A percentile compares a stretch with the other conserved stretches of the same genome.
Evolutionary conservation across 1,140 invertebrate species (phyloP).

Genomic region (Aphelinus atriplicis): DNA sequence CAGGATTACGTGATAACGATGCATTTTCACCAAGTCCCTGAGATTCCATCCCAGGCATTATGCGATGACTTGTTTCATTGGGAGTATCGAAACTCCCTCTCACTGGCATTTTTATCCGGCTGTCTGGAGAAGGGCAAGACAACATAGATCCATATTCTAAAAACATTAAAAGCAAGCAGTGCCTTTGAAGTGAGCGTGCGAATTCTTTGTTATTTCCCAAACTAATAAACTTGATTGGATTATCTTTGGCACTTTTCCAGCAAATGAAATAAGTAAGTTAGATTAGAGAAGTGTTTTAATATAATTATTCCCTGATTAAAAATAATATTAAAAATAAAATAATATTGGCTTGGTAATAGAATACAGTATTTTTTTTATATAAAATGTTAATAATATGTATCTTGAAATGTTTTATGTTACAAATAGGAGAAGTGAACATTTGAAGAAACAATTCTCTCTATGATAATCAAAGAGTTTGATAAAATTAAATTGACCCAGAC

Average conservation of each 20-base stretch:
- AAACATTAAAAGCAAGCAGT: slow-evolving; percentile 48
- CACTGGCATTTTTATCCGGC: slow-evolving; percentile 49
- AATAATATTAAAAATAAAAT: slow-evolving; percentile 2
- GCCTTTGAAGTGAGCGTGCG: slow-evolving; percentile 27
- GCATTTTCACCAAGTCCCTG: slow-evolving; percentile 53
- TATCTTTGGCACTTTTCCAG: too few relatives aligned
- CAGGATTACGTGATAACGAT: slow-evolving; percentile 48
- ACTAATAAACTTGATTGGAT: background rate
- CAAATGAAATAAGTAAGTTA: background rate
- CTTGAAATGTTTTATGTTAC: too few relatives aligned
- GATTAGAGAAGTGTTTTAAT: background rate
- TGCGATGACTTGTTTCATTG: slow-evolving; percentile 51
- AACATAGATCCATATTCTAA: slow-evolving; percentile 66
- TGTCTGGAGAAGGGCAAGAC: slow-evolving; percentile 60
- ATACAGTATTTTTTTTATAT: too few relatives aligned
- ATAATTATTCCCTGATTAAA: background rate
- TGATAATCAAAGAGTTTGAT: too few relatives aligned
- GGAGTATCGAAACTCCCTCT: slow-evolving; percentile 42
- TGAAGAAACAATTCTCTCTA: too few relatives aligned
- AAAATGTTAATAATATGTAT: too few relatives aligned
- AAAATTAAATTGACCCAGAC: too few relatives aligned
- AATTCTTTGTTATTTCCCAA: background rate
- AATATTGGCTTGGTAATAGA: too few relatives aligned
- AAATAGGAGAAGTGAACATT: too few relatives aligned
- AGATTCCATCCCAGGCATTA: slow-evolving; percentile 38